phyloP scores from a whole-genome alignment of 2,113 vertebrate species.

The Etheostoma spectabile region DNA sequence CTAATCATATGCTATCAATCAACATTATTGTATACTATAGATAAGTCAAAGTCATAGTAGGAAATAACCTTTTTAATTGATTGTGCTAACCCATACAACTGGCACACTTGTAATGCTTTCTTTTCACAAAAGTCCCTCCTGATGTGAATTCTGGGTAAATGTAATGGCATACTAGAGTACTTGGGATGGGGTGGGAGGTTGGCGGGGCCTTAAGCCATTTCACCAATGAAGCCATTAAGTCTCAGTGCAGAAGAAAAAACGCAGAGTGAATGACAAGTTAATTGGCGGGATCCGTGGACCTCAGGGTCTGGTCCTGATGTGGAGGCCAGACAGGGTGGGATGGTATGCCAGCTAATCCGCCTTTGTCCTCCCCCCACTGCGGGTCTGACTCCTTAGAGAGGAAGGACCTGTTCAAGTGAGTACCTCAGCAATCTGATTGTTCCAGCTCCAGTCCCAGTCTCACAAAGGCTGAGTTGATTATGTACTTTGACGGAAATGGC shows the following conservation, averaged over 20 bases:
- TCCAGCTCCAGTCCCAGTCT: constrained; percentile 55
- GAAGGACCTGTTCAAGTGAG: constrained; percentile 67
- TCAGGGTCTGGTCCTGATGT: constrained; percentile 76
- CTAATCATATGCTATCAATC: not conserved
- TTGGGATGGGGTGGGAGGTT: constrained; percentile 30
- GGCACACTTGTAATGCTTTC: constrained; percentile 29
- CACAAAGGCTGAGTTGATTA: constrained; percentile 55
- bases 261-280: constrained; percentile 84
- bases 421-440: constrained; percentile 72
- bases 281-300: constrained; percentile 80
- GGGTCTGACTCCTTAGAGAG: constrained; percentile 68
- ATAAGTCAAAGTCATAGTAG: constrained; percentile 1
- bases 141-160: constrained; percentile 52
- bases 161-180: constrained; percentile 60
- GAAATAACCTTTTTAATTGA: not conserved
- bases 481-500: constrained; percentile 49
- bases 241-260: constrained; percentile 58
- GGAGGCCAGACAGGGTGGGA: constrained; percentile 72
- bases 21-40: not conserved
- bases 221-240: constrained; percentile 76
- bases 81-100: not conserved
- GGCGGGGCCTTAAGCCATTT: constrained; percentile 68
- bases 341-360: constrained; percentile 81
- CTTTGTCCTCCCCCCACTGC: constrained; percentile 65
- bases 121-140: constrained; percentile 36